Evolutionary conservation across 2,888 invertebrate species (phyloP).

Genomic region (Hipparchia semele): DNA sequence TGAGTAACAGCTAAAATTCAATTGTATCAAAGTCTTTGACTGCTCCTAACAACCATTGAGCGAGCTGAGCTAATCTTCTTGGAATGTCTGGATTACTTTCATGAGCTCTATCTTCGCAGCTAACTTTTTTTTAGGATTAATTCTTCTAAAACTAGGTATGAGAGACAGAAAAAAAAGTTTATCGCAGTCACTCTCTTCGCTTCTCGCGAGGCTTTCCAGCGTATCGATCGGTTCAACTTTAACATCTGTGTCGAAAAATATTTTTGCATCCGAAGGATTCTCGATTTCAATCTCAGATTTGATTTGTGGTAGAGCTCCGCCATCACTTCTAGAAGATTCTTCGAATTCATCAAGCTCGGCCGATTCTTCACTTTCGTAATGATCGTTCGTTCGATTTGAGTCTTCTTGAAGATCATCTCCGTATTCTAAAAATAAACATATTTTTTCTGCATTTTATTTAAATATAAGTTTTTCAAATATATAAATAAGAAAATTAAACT

Average conservation of each 20-base stretch:
- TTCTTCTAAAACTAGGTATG: conserved; percentile 58
- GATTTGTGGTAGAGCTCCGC: background rate
- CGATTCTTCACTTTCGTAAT: background rate
- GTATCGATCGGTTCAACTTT: conserved; percentile 43
- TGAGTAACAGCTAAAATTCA: no score
- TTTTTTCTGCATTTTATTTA: background rate
- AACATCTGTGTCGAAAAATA: background rate
- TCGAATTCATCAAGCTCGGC: background rate
- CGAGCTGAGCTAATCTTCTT: background rate
- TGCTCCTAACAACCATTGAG: no score
- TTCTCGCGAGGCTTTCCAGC: conserved; percentile 49
- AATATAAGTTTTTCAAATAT: no score
- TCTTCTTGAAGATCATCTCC: conserved; percentile 2
- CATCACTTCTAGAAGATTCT: background rate
- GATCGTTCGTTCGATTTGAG: no score
- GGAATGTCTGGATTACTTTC: conserved; percentile 49
- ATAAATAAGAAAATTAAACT: no score
- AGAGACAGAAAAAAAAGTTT: conserved; percentile 62
- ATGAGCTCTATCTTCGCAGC: conserved; percentile 63
- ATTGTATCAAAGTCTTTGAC: no score
- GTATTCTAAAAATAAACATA: background rate
- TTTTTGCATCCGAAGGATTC: background rate
- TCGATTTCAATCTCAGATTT: background rate
- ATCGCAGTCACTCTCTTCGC: conserved; percentile 58
- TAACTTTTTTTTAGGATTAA: conserved; percentile 57